phyloP scores from a whole-genome alignment of 2,113 vertebrate species.

The Centropristis striata region DNA sequence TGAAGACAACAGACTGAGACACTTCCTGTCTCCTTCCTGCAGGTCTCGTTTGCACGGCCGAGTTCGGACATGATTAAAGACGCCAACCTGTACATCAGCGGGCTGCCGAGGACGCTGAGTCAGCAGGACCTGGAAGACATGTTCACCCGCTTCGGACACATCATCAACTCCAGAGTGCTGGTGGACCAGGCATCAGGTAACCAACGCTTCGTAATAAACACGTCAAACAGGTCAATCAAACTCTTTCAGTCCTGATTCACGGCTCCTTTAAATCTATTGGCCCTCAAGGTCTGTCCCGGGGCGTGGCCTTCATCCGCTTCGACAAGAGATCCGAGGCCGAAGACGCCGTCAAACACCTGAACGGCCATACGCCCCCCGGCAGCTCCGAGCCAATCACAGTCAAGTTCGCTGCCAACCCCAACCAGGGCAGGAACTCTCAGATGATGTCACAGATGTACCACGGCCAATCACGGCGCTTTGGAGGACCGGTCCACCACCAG shows the following conservation, averaged over 20 bases:
- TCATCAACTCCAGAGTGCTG: slow-evolving; percentile 97
- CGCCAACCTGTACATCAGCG: slow-evolving; percentile 97
- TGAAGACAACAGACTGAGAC: background rate
- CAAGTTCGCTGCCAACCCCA: slow-evolving; percentile 98
- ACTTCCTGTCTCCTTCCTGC: slow-evolving; percentile 15
- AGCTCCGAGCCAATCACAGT: slow-evolving; percentile 96
- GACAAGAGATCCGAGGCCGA: slow-evolving; percentile 97
- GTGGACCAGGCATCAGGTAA: slow-evolving; percentile 98
- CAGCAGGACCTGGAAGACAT: slow-evolving; percentile 98
- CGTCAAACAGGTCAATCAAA: too few species aligned
- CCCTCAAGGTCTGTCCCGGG: slow-evolving; percentile 91
- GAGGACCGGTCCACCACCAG: slow-evolving; percentile 97
- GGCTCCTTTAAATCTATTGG: background rate
- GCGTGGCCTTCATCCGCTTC: slow-evolving; percentile 98
- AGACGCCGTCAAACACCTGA: slow-evolving; percentile 96
- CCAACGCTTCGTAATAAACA: rapidly evolving
- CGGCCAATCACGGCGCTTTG: slow-evolving; percentile 93
- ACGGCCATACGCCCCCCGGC: slow-evolving; percentile 95
- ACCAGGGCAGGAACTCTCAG: slow-evolving; percentile 94
- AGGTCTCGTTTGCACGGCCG: slow-evolving; percentile 97
- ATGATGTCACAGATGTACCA: slow-evolving; percentile 95
- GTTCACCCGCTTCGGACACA: slow-evolving; percentile 94
- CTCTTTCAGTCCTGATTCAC: background rate
- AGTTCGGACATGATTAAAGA: slow-evolving; percentile 99
- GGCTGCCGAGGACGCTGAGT: slow-evolving; percentile 94